These are phyloP conservation scores for Daubentonia madagascariensis DNA, from an alignment of 2,113 vertebrate genomes.

Conservation along the genomic window DNA sequence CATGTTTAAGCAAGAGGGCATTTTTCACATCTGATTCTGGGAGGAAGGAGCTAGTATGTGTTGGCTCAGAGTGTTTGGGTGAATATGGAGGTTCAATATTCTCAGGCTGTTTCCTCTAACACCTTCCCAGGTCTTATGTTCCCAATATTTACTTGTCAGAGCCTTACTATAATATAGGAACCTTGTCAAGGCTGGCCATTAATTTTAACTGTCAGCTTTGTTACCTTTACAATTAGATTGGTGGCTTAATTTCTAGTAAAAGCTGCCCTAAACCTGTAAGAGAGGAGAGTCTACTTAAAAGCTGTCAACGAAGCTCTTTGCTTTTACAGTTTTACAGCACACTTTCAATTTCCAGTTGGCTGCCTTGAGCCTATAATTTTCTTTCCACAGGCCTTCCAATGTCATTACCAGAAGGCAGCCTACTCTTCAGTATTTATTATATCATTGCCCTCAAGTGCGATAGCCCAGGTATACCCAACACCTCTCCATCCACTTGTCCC, in stretches of 20 bases:
- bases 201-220: not conserved
- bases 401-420: not conserved
- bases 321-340: not conserved
- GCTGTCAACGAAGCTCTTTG: not conserved
- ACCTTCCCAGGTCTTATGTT: not conserved
- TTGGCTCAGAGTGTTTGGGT: not conserved
- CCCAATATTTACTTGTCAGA: not conserved
- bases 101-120: not conserved
- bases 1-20: not conserved
- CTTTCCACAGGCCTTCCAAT: not conserved
- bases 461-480: not conserved
- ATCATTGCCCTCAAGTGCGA: not conserved
- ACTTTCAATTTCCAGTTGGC: not conserved
- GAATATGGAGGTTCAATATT: not conserved
- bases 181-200: not conserved
- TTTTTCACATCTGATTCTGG: not conserved
- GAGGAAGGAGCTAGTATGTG: not conserved
- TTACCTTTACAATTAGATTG: not conserved
- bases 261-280: not conserved
- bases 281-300: not conserved
- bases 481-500: not conserved
- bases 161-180: not conserved
- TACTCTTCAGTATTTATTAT: not conserved
- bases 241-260: conserved; percentile 15
- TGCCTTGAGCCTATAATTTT: not conserved